These are phyloP conservation scores for Diglossa cyanea DNA, from an alignment of 2,797 vertebrate species.

Conservation along the genomic window DNA sequence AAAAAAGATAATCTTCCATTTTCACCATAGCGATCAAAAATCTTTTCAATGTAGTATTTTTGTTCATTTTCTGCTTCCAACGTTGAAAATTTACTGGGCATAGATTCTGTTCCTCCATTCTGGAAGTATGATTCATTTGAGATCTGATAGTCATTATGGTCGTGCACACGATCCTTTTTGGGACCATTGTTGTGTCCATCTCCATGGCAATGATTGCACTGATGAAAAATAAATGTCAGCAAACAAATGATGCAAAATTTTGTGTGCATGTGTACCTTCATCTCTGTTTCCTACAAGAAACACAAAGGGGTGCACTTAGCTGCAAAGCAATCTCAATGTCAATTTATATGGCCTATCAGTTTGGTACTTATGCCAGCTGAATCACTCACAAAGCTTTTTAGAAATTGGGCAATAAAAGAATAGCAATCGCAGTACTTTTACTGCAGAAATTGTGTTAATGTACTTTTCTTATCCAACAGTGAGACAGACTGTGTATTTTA, in stretches of 20 bases:
- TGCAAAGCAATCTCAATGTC: neutral
- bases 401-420: neutral
- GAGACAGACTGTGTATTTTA: neutral
- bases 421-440: neutral
- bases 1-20: slow-evolving; percentile 88
- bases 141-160: slow-evolving; percentile 85
- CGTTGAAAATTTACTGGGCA: slow-evolving; percentile 62
- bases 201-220: slow-evolving; percentile 89
- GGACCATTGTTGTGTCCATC: slow-evolving; percentile 77
- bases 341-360: neutral
- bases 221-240: slow-evolving; percentile 93
- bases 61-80: slow-evolving; percentile 85
- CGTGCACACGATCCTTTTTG: slow-evolving; percentile 44
- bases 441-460: neutral
- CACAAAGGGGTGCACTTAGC: slow-evolving; percentile 36
- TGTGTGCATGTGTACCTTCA: slow-evolving; percentile 95
- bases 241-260: slow-evolving; percentile 97
- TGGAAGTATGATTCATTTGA: slow-evolving; percentile 80
- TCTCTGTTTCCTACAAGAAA: slow-evolving; percentile 83
- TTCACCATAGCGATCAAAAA: slow-evolving; percentile 90
- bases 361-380: neutral
- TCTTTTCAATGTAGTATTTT: slow-evolving; percentile 90
- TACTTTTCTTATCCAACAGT: neutral
- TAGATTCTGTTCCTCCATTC: slow-evolving; percentile 50
- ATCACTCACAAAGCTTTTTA: neutral